These are phyloP conservation scores for silkworm (Bombyx mori) DNA, from an alignment of 1,140 invertebrate species.

Conservation along the genomic window DNA sequence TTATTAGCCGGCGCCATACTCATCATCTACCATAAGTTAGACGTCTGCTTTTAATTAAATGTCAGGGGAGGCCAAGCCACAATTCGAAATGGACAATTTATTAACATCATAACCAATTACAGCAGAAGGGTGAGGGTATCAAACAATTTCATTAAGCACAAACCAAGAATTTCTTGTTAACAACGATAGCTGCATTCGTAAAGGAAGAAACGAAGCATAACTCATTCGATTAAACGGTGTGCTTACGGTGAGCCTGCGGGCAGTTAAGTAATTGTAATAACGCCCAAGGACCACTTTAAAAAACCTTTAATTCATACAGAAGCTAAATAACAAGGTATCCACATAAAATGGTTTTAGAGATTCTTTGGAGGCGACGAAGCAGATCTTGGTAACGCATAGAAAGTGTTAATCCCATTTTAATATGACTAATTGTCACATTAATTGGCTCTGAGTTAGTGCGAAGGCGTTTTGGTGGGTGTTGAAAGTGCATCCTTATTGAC, in stretches of 20 bases:
- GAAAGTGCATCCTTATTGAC: background rate
- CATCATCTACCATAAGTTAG: too few relatives aligned
- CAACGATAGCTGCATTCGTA: constrained; percentile 42
- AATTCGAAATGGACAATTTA: constrained; percentile 42
- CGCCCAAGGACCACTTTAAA: constrained; percentile 18
- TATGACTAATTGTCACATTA: constrained; percentile 52
- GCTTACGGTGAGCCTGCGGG: constrained; percentile 40
- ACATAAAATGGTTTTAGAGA: constrained; percentile 13
- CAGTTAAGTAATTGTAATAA: constrained; percentile 28
- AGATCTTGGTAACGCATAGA: constrained; percentile 36
- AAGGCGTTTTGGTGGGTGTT: constrained; percentile 1
- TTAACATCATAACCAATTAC: constrained; percentile 12
- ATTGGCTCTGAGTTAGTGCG: constrained; percentile 25
- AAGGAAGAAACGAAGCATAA: constrained; percentile 49
- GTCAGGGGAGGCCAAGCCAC: constrained; percentile 1
- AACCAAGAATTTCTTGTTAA: constrained; percentile 36
- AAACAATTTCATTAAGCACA: constrained; percentile 44
- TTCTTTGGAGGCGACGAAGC: constrained; percentile 14
- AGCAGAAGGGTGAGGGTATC: constrained; percentile 26
- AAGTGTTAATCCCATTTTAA: constrained; percentile 57
- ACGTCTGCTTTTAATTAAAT: too few relatives aligned
- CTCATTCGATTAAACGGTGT: constrained; percentile 52
- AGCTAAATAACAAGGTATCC: constrained; percentile 6
- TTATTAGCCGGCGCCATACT: too few relatives aligned
- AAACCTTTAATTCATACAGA: constrained; percentile 13